Evolutionary conservation across 2,797 vertebrate species (phyloP), one percentile per base, ranked within the genome.

Genomic region (Alca torda): DNA sequence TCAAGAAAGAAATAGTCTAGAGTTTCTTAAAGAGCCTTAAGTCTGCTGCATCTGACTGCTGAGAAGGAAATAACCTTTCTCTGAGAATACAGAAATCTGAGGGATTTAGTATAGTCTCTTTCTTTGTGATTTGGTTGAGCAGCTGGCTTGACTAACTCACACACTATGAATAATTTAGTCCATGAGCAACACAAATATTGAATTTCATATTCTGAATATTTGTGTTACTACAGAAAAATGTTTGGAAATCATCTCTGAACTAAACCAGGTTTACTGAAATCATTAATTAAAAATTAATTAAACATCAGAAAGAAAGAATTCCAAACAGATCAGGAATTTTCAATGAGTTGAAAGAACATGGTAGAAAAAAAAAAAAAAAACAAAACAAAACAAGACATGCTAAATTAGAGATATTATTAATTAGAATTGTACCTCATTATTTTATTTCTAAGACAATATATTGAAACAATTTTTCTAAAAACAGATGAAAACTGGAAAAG

Each of bases 161-260:
- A 63, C 24, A 10, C 59, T 48, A 43, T 86, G 51, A 93, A 90
- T 93, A 88, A 78, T 90, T 94, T 53, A 91, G 16, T 48, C 54
- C 26, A 41, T 50, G 13, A 86, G 54, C n/a, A 92, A 67, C 39
- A 84, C 31, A 95, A 93, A 92, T 90, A 76, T 24, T 77, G 63
- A 87, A 69, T 94, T 89, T 90, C 20, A 45, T 48, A 6, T 70
- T 21, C 60, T 67, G 61, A 82, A 53, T 95, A 85, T 87, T 91
- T 95, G 37, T 69, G 35, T 43, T 75, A 64, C 45, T 65, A 28
- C 26, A 84, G 26, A 72, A 94, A 91, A 90, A 88, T 69, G 30
- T 39, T 45, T 86, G 15, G 18, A 94, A 95, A 54, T 39, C 1
- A 30, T 89, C 21, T 84, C 57, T 69, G 43, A 16, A 5, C 45